These are phyloP conservation scores for Varanus komodoensis DNA, from an alignment of 2,113 vertebrate genomes.

Conservation along the genomic window DNA sequence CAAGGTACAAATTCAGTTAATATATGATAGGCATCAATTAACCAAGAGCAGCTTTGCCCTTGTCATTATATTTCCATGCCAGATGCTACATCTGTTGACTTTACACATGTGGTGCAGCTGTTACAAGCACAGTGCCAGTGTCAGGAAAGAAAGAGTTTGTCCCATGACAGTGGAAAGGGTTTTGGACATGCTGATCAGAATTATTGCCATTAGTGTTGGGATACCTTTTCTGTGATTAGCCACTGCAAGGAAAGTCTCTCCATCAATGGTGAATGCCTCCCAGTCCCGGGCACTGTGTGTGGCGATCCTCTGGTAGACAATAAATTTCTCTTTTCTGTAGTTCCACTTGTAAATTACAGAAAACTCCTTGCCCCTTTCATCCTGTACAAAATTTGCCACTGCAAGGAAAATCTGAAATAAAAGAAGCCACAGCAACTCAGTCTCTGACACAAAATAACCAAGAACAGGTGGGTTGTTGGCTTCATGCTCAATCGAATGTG, in stretches of 20 bases:
- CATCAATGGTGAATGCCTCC: slow-evolving; percentile 91
- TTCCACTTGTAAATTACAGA: slow-evolving; percentile 97
- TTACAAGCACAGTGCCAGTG: background rate
- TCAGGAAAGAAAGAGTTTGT: background rate
- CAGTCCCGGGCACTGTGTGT: slow-evolving; percentile 93
- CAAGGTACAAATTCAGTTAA: background rate
- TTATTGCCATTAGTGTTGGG: accelerated
- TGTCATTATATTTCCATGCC: background rate
- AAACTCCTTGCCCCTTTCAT: slow-evolving; percentile 78
- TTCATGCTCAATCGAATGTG: background rate
- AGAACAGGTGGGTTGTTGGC: accelerated
- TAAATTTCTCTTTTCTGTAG: slow-evolving; percentile 83
- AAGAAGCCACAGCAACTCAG: slow-evolving; percentile 38
- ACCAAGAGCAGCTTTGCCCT: background rate
- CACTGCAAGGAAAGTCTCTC: slow-evolving; percentile 90
- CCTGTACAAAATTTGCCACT: slow-evolving; percentile 87
- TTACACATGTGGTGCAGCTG: background rate
- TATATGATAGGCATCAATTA: background rate
- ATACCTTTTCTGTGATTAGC: slow-evolving; percentile 95
- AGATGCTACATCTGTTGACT: background rate
- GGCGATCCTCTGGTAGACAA: slow-evolving; percentile 84
- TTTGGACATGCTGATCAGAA: background rate
- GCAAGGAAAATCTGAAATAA: slow-evolving; percentile 87
- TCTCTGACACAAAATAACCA: accelerated
- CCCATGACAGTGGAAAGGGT: background rate